phyloP scores from a whole-genome alignment of 2,888 invertebrate genomes.

The Adelphocoris suturalis region DNA sequence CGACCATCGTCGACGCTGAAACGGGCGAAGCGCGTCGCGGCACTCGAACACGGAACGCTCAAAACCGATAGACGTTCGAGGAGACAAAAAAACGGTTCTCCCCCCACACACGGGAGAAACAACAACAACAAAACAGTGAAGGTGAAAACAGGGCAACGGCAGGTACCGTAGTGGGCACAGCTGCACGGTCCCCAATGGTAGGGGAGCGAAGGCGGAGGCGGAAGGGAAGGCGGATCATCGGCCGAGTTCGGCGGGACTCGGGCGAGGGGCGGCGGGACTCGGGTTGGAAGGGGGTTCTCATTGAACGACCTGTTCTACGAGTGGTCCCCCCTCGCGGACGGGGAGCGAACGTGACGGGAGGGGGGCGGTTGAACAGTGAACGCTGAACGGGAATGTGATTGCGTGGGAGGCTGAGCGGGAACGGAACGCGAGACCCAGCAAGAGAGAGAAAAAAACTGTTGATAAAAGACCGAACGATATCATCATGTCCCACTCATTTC shows the following conservation, averaged over 20 bases:
- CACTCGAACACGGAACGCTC: background rate
- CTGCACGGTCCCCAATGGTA: conserved; percentile 46
- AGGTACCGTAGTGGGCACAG: conserved; percentile 57
- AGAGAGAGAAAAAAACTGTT: background rate
- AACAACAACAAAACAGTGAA: conserved; percentile 45
- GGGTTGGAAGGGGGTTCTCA: conserved; percentile 38
- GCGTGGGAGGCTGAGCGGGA: conserved; percentile 46
- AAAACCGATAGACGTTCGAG: too few species aligned
- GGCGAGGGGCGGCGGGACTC: conserved; percentile 19
- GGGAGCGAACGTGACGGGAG: background rate
- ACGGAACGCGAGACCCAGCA: background rate
- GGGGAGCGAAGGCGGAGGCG: background rate
- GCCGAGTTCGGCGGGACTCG: conserved; percentile 59
- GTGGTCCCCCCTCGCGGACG: background rate
- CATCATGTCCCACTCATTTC: conserved; percentile 1
- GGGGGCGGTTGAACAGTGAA: background rate
- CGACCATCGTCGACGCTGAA: conserved; percentile 45
- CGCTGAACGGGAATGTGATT: conserved; percentile 31
- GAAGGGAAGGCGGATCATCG: conserved; percentile 52
- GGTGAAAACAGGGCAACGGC: conserved; percentile 36
- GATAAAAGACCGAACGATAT: background rate
- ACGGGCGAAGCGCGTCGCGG: background rate
- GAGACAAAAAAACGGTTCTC: background rate
- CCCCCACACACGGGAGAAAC: background rate
- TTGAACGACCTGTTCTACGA: conserved; percentile 70